Evolutionary conservation across 2,113 vertebrate species (phyloP).

Genomic region (Etheostoma cragini): DNA sequence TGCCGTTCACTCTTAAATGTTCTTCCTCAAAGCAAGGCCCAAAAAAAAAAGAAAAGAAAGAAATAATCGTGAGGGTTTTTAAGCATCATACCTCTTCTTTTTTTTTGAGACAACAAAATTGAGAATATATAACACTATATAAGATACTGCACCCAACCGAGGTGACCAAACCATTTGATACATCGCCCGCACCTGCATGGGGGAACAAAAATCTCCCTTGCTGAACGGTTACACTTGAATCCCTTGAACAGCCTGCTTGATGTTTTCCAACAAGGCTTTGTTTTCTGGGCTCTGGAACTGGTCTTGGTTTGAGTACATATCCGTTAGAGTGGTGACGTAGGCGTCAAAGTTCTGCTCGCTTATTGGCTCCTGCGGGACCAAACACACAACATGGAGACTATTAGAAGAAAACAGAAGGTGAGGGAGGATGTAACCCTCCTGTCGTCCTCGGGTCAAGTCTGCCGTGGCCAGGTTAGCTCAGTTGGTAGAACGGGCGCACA

Average conservation of each 20-base stretch:
- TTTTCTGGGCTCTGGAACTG: constrained; percentile 99
- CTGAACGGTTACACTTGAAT: constrained; percentile 95
- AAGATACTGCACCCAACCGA: constrained; percentile 87
- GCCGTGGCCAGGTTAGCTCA: no score
- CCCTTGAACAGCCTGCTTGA: constrained; percentile 99
- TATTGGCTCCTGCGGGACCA: constrained; percentile 92
- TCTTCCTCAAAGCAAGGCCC: constrained; percentile 93
- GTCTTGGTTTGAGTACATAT: constrained; percentile 99
- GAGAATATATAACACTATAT: constrained; percentile 92
- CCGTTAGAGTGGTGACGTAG: constrained; percentile 98
- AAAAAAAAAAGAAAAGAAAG: constrained; percentile 79
- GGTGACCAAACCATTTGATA: constrained; percentile 69
- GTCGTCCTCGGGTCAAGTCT: no score
- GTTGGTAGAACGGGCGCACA: no score
- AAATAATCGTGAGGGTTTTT: constrained; percentile 87
- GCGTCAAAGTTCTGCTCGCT: constrained; percentile 99
- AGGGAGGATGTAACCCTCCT: neutral
- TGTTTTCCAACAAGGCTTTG: constrained; percentile 99
- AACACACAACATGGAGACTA: constrained; percentile 1
- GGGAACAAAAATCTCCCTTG: constrained; percentile 74
- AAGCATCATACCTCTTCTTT: constrained; percentile 90
- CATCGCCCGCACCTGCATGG: constrained; percentile 29
- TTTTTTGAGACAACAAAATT: constrained; percentile 88
- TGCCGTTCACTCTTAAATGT: constrained; percentile 90
- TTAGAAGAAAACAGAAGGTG: neutral